Percentiles rank a stretch among this genome's conserved stretches.
Evolutionary conservation across 2,113 vertebrate genomes (phyloP).

Genomic region (Saguinus imperator): DNA sequence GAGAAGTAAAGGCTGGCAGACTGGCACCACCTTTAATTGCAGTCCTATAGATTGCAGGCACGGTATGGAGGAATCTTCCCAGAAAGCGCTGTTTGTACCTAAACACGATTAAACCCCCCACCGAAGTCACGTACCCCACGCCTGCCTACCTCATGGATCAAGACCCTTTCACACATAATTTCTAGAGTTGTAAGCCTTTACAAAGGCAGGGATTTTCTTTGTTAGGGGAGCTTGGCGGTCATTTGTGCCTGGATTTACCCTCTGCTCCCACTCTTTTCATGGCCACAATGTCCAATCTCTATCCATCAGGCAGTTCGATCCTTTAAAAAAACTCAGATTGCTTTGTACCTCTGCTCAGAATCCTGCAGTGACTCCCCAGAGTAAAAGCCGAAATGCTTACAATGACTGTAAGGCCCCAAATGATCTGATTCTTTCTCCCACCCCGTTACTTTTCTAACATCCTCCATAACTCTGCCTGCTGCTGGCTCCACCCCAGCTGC

Average conservation of each 20-base stretch:
- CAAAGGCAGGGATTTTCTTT: too few species aligned
- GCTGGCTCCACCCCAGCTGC: rapidly evolving
- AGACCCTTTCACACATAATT: too few species aligned
- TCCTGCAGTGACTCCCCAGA: neutral
- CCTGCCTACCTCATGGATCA: too few species aligned
- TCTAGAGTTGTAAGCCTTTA: too few species aligned
- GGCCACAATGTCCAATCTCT: neutral
- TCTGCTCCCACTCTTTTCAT: neutral
- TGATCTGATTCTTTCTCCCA: neutral
- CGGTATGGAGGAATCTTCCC: too few species aligned
- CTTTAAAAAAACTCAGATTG: neutral
- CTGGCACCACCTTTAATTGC: too few species aligned
- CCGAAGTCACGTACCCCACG: too few species aligned
- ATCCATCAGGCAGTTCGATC: neutral
- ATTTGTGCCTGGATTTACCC: neutral
- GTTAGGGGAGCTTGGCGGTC: too few species aligned
- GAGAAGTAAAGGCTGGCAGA: too few species aligned
- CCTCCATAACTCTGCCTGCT: rapidly evolving
- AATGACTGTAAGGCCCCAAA: neutral
- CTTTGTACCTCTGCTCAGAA: neutral
- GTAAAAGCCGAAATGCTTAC: neutral
- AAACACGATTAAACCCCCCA: too few species aligned
- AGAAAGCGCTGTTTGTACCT: too few species aligned
- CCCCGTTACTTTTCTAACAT: neutral
- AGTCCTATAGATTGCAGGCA: too few species aligned